Evolutionary conservation across 2,888 invertebrate genomes (phyloP), one percentile per base, ranked within the genome.

Genomic region (Papilio elwesi): DNA sequence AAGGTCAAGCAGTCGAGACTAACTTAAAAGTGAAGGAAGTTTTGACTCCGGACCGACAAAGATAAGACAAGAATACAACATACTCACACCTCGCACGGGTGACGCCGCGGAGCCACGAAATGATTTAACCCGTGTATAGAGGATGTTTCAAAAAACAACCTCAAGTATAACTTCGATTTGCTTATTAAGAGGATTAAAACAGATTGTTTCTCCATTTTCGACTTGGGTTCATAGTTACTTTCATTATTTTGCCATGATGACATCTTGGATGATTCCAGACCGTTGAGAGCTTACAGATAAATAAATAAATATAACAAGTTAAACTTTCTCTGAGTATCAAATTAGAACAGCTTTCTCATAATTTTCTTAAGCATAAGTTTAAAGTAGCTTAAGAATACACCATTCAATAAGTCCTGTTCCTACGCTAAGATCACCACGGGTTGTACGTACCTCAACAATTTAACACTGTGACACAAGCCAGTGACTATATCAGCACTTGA

Each of bases 41-140:
- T 26, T 43, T 43, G 43, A 43, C 9, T 43, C 8, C 0, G 9
- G 2, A 43, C 12, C 6, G 6, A n/a, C 13, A 52, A n/a, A 26
- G 49, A 55, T 10, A 15, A 49, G 64, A n/a, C 4, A 38, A 59
- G 12, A 12, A 38, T 48, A 71, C 10, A 48, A 64, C 51, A 8
- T 52, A 81, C 92, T 88, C 80, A 94, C 94, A 91, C 82, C 88
- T 95, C 95, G 48, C 88, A 78, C 0, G 86, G 81, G 82, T 95
- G 94, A 74, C 94, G 87, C n/a, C 87, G 83, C 8, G 78, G 70
- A 6, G 90, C 87, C 0, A 94, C 90, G 15, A 95, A 78, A 80
- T 95, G 94, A 64, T 92, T 94, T n/a, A 95, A 79, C 0, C 95
- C 95, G 78, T 95, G 95, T 47, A 95, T 94, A 0, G 94, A 94